Conservation (phyloP, 2,888 invertebrate genomes). For the Drosophila hamatofila region DNA sequence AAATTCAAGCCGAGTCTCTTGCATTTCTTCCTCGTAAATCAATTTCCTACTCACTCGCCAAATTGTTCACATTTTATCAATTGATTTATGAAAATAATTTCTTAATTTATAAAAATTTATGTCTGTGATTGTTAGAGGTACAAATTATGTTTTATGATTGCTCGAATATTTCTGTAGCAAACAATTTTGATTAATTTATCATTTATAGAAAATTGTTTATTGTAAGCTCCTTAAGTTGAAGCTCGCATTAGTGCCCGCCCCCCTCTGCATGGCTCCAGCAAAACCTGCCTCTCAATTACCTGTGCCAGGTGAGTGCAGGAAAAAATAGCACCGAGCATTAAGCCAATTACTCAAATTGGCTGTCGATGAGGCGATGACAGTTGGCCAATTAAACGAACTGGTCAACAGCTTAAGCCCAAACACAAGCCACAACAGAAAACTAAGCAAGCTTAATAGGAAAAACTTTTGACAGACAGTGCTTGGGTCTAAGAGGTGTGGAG, state of each 20-base stretch:
- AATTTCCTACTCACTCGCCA: constrained; percentile 44
- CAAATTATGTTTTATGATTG: constrained; percentile 17
- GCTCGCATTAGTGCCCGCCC: background rate
- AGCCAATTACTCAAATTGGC: constrained; percentile 53
- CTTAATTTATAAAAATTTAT: constrained; percentile 43
- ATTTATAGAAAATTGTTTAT: constrained; percentile 3
- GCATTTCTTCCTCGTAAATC: constrained; percentile 23
- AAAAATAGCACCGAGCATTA: constrained; percentile 34
- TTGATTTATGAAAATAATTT: constrained; percentile 49
- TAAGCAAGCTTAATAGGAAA: background rate
- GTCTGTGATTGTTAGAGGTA: background rate
- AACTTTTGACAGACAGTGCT: constrained; percentile 2
- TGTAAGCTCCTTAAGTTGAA: background rate
- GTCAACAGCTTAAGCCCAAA: constrained; percentile 12
- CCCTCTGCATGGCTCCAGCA: background rate
- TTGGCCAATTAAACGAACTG: constrained; percentile 28
- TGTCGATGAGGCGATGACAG: constrained; percentile 45
- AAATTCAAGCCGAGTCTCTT: background rate
- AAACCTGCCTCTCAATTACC: constrained; percentile 20
- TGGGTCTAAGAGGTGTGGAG: background rate
- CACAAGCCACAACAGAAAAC: constrained; percentile 7
- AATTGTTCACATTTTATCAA: constrained; percentile 22
- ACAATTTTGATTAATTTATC: constrained; percentile 4
- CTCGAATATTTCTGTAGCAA: constrained; percentile 16
- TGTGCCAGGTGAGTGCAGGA: constrained; percentile 10